Evolutionary conservation across 2,797 vertebrate genomes (phyloP).

Genomic region (Aeoliscus strigatus): DNA sequence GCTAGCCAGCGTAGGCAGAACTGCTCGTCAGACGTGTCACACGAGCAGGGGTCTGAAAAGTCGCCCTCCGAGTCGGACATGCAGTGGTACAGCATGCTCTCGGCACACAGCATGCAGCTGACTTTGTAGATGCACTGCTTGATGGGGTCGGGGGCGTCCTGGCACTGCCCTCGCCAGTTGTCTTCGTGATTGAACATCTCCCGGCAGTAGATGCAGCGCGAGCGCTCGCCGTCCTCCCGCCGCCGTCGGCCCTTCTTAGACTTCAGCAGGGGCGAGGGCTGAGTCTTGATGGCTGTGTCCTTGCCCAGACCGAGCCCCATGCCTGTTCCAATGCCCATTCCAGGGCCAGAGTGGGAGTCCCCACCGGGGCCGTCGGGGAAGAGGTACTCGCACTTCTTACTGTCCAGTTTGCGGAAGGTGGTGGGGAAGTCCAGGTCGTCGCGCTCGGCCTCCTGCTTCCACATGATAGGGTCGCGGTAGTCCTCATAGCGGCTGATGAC

Average conservation of each 20-base stretch:
- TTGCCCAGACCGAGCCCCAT: conserved; percentile 73
- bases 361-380: conserved; percentile 83
- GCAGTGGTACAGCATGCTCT: conserved; percentile 99
- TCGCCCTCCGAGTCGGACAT: conserved; percentile 99
- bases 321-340: conserved; percentile 59
- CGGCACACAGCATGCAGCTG: conserved; percentile 99
- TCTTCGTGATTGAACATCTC: conserved; percentile 99
- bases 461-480: conserved; percentile 96
- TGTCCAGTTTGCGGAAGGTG: conserved; percentile 88
- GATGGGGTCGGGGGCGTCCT: conserved; percentile 96
- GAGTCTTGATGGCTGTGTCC: conserved; percentile 83
- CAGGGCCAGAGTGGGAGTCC: conserved; percentile 71
- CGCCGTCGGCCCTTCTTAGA: conserved; percentile 88
- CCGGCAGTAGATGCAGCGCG: conserved; percentile 96
- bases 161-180: conserved; percentile 94
- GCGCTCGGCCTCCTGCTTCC: conserved; percentile 87
- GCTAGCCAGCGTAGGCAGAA: conserved; percentile 98
- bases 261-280: conserved; percentile 85
- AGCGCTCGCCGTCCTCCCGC: conserved; percentile 95
- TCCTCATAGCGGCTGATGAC: conserved; percentile 95
- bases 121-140: conserved; percentile 98
- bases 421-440: conserved; percentile 83
- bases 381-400: conserved; percentile 91
- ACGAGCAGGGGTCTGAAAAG: conserved; percentile 98
- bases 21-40: conserved; percentile 96